These are phyloP conservation scores for Bucco capensis DNA, from an alignment of 2,113 vertebrate species.

Conservation along the genomic window DNA sequence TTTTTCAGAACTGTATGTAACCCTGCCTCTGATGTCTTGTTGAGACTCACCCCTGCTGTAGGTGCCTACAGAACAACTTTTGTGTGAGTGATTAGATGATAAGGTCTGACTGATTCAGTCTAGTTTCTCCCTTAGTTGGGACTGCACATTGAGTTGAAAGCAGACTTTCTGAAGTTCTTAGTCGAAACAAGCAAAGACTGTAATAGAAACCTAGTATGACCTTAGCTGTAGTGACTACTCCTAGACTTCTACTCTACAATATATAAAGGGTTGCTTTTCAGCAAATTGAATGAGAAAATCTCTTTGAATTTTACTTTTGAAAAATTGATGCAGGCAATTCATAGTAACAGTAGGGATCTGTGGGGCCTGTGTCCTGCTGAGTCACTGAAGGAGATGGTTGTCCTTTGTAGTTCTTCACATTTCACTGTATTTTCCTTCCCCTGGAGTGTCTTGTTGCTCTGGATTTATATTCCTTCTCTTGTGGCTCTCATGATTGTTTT, in stretches of 20 bases:
- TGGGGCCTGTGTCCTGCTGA: not conserved
- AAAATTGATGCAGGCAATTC: conserved; percentile 21
- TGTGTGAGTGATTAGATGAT: not conserved
- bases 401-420: conserved; percentile 42
- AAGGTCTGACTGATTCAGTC: not conserved
- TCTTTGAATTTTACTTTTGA: conserved; percentile 23
- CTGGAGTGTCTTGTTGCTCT: not conserved
- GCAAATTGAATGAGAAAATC: not conserved
- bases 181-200: not conserved
- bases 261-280: not conserved
- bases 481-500: conserved; percentile 10
- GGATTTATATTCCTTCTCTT: conserved; percentile 15
- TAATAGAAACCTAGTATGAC: not conserved
- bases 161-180: not conserved
- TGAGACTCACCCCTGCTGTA: not conserved
- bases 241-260: not conserved
- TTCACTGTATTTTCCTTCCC: not conserved
- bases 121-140: not conserved
- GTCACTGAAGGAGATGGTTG: not conserved
- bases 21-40: not conserved
- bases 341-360: not conserved
- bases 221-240: not conserved
- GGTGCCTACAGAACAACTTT: not conserved
- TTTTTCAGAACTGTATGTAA: not conserved
- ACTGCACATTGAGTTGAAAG: rapidly evolving